phyloP scores from a whole-genome alignment of 2,113 vertebrate genomes.

The Nestor notabilis region DNA sequence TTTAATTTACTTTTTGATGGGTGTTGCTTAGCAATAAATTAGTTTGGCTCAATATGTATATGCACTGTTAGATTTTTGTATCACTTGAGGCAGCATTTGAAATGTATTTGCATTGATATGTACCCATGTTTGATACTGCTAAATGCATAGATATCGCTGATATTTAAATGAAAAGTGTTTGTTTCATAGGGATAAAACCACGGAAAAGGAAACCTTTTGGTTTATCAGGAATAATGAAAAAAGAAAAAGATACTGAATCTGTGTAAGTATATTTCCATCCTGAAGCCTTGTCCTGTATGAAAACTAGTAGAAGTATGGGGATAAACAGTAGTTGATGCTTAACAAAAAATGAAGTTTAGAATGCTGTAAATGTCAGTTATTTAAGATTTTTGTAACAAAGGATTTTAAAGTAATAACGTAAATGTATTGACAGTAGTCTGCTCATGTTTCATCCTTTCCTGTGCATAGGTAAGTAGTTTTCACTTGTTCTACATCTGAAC shows the following conservation, averaged over 20 bases:
- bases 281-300: neutral
- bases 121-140: neutral
- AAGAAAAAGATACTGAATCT: slow-evolving; percentile 95
- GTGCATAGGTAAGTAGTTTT: neutral
- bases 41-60: neutral
- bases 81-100: neutral
- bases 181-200: slow-evolving; percentile 85
- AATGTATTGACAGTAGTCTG: neutral
- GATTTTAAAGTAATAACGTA: neutral
- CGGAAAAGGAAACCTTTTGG: slow-evolving; percentile 92
- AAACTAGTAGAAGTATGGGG: neutral
- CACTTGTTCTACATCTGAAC: neutral
- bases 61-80: neutral
- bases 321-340: neutral
- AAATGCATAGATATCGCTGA: neutral
- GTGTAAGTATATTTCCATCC: slow-evolving; percentile 81
- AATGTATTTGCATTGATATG: neutral
- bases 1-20: neutral
- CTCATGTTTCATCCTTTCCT: neutral
- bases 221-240: slow-evolving; percentile 90
- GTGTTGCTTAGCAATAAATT: neutral
- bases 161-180: slow-evolving; percentile 40
- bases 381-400: neutral
- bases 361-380: neutral
- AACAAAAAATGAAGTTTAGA: neutral